Evolutionary conservation across 2,113 vertebrate species (phyloP).

Genomic region (Macrotus californicus): DNA sequence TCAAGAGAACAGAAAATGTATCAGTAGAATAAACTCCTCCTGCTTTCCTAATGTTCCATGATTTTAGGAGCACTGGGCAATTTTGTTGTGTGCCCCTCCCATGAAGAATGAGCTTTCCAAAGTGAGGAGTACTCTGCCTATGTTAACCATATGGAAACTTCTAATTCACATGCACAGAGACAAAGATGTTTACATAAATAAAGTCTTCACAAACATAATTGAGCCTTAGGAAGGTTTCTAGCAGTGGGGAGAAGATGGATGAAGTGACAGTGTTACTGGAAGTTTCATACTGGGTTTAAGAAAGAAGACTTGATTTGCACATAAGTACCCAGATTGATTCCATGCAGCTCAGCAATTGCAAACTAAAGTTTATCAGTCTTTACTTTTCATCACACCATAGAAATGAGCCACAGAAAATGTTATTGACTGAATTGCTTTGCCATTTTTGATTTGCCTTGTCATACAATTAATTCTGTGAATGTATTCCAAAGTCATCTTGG

Average conservation of each 20-base stretch:
- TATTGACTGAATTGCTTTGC: not conserved
- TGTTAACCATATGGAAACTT: conserved; percentile 21
- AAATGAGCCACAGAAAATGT: conserved; percentile 7
- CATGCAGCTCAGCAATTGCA: not conserved
- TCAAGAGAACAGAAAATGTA: conserved; percentile 40
- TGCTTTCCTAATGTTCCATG: not conserved
- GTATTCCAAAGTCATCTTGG: not conserved
- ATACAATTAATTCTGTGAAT: not conserved
- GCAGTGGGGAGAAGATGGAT: not conserved
- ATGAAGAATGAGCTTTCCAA: conserved; percentile 15
- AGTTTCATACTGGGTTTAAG: not conserved
- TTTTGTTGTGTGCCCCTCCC: not conserved
- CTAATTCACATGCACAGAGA: not conserved
- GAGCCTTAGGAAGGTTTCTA: not conserved
- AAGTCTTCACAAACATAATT: not conserved
- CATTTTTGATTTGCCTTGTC: not conserved
- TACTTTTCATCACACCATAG: not conserved
- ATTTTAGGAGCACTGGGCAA: not conserved
- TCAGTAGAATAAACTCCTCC: not conserved
- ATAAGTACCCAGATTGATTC: not conserved
- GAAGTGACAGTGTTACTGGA: not conserved
- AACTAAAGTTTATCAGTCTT: not conserved
- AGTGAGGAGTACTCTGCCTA: not conserved
- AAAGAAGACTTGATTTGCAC: conserved; percentile 2
- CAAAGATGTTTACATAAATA: not conserved